A percentile compares a stretch with the other conserved stretches of the same genome.
Conservation (phyloP, 1,140 invertebrate species). For the Chironomus tepperi region DNA sequence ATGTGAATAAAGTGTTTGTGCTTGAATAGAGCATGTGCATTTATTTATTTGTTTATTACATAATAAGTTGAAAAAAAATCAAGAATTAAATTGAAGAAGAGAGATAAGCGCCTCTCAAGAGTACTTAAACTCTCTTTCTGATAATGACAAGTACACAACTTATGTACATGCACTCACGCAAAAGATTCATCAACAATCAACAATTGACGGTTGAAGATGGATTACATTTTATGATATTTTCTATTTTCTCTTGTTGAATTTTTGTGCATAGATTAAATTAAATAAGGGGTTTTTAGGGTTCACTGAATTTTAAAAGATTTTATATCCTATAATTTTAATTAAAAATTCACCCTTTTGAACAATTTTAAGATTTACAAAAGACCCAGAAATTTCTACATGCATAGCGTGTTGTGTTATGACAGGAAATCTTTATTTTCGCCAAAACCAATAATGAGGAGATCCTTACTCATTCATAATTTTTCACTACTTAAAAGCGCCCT, state of each 20-base stretch:
- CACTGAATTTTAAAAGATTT: neutral
- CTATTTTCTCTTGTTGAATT: neutral
- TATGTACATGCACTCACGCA: neutral
- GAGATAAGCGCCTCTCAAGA: neutral
- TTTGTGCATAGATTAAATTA: neutral
- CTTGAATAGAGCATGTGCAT: neutral
- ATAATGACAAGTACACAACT: neutral
- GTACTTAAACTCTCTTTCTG: neutral
- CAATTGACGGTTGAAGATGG: neutral
- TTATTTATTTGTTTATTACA: conserved; percentile 10
- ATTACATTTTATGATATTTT: conserved; percentile 20
- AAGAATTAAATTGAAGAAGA: neutral
- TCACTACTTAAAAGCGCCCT: neutral
- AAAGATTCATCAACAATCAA: neutral
- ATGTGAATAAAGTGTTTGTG: neutral
- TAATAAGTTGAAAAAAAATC: neutral
- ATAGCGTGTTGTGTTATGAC: neutral
- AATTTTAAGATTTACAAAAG: too few relatives aligned
- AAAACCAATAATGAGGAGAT: neutral
- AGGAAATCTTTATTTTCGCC: neutral
- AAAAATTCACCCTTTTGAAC: neutral
- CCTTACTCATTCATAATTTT: neutral
- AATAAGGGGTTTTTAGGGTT: neutral
- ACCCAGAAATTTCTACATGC: neutral
- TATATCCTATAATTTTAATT: neutral